Evolutionary conservation across 1,140 invertebrate genomes (phyloP), one percentile per base, ranked within the genome.

Genomic region (Anastrepha ludens): DNA sequence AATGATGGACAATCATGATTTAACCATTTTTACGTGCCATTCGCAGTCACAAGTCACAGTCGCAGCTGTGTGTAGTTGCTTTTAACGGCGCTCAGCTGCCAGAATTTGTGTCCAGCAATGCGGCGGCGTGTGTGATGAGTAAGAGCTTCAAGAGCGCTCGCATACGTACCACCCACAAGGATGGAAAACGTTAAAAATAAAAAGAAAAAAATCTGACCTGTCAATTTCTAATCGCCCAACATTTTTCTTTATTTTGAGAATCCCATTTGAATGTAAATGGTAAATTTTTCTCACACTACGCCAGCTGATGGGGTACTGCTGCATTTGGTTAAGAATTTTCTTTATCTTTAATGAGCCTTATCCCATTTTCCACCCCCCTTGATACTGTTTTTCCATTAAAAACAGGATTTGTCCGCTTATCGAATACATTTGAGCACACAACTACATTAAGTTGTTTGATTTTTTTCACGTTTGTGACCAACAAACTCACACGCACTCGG

Each of bases 151-250:
- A 55, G 29, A 29, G 50, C 50, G 6, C 11, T 55, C 64, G 64
- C 41, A 74, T 74, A 74, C 13, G 47, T 47, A 44, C 74, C 74
- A 81, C 74, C 74, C 47, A 81, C 74, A 58, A 81, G 50, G 74
- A 8, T 29, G 29, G 29, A 29, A 29, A 29, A 29, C 29, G 29
- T 62, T n/a, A 62, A 62, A 62, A 1, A 62, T 17, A 9, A 1
- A 5, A 62, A 62, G 60, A 62, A n/a, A 9, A 62, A 58, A 81
- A 55, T 55, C 47, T 55, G 9, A 41, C n/a, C 74, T 81, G 74
- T 81, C 74, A 81, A 81, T 81, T 81, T 81, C 47, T 20, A 81
- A 81, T 81, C 74, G 47, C 47, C 20, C 8, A 0, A 8, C 74
- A 81, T 81, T 81, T 55, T 81, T 81, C 74, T 81, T 55, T 81